Evolutionary conservation across 2,113 vertebrate species (phyloP), one percentile per base, ranked within the genome.

Genomic region (Xenus cinereus): DNA sequence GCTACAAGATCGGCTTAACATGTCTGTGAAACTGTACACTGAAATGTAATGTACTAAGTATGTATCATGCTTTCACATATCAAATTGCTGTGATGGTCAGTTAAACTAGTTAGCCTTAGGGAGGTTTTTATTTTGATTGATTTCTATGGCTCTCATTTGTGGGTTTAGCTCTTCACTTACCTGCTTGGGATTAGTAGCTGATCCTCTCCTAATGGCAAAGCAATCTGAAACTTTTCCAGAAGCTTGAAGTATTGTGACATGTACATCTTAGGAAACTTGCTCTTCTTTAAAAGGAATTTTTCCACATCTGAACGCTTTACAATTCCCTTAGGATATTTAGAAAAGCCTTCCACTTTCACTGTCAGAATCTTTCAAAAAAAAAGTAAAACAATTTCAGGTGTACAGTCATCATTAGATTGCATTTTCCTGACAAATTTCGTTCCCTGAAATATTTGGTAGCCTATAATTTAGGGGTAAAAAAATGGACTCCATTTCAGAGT

Each of bases 211-310:
- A 99, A 98, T 4, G 99, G 99, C 88, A 99, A 96, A 64, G 99
- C 99, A 67, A 99, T 99, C 96, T 99, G 99, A 81, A 99, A 99
- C 96, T 99, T 99, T 97, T 99, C 99, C 95, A 99, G 97, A 78
- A 99, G 99, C 62, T 98, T 99, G 28, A 99, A 99, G 96, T 99
- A 99, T 78, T 99, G 99, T 12, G 96, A 96, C 96, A 98, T 96
- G 94, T 99, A 99, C 69, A 97, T 97, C 95, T 98, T 98, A 13
- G 99, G 99, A 95, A 99, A 99, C 93, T 98, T 98, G 93, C 92
- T 98, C 53, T 98, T 99, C 96, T 99, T 98, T 22, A 96, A 98
- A 82, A 99, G 98, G 93, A 98, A 98, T 93, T 95, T 98, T 95
- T 99, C 98, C 95, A 99, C 98, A 84, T 98, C 97, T 11, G 98